These are phyloP conservation scores for Uropsilus gracilis DNA, from an alignment of 2,113 vertebrate genomes.

Conservation along the genomic window DNA sequence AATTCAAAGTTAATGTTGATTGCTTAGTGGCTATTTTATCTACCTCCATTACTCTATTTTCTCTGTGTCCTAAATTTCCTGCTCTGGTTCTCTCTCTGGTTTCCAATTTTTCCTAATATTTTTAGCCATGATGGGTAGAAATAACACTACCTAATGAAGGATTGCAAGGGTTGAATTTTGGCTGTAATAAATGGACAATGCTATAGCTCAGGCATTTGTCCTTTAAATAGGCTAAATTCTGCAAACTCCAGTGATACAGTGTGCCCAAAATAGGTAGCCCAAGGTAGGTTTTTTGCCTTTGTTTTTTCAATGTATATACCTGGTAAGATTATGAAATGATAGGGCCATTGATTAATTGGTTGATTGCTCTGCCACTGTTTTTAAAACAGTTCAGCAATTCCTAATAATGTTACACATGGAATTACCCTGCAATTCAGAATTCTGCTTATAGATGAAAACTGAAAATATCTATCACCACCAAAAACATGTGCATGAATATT, in stretches of 20 bases:
- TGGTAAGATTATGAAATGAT: not conserved
- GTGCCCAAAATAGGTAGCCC: not conserved
- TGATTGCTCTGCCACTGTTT: no score
- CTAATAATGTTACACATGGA: not conserved
- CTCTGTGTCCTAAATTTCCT: not conserved
- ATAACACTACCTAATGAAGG: conserved; percentile 38
- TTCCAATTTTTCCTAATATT: not conserved
- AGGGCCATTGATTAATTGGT: no score
- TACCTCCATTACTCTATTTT: not conserved
- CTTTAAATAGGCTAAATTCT: not conserved
- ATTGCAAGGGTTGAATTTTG: not conserved
- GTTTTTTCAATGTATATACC: not conserved
- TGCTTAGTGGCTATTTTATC: not conserved
- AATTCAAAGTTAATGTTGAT: not conserved
- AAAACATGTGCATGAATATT: not conserved
- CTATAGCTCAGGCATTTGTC: not conserved
- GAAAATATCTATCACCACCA: not conserved
- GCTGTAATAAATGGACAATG: not conserved
- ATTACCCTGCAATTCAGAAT: not conserved
- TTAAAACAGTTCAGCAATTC: not conserved
- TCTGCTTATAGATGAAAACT: not conserved
- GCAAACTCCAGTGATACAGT: not conserved
- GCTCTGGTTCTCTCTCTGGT: not conserved
- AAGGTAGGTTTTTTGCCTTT: not conserved
- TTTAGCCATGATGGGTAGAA: not conserved